Conservation (phyloP, 2,888 invertebrate genomes). For the Noctua pronuba region DNA sequence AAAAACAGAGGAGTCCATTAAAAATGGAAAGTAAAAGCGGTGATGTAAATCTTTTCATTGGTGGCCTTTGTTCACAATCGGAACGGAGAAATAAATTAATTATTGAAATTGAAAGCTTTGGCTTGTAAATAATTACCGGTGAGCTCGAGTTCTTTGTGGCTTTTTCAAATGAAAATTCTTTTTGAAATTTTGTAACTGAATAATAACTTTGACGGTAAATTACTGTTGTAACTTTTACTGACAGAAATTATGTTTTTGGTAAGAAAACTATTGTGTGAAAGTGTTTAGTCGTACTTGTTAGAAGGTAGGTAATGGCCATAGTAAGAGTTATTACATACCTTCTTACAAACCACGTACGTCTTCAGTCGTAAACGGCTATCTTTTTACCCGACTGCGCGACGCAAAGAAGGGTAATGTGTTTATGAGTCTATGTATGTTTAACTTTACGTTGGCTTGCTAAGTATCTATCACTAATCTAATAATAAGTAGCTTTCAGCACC, state of each 20-base stretch:
- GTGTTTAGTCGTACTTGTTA: neutral
- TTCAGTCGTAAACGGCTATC: neutral
- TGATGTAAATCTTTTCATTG: constrained; percentile 34
- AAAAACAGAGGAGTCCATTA: constrained; percentile 57
- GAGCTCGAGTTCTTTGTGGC: neutral
- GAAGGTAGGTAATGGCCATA: neutral
- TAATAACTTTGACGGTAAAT: constrained; percentile 10
- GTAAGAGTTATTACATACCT: neutral
- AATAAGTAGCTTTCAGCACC: neutral
- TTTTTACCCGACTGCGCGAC: too few relatives aligned
- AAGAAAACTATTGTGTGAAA: too few relatives aligned
- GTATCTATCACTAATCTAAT: too few relatives aligned
- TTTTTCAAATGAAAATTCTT: constrained; percentile 31
- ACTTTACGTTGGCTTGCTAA: too few relatives aligned
- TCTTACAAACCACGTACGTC: neutral
- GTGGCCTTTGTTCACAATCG: constrained; percentile 44
- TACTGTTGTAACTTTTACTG: neutral
- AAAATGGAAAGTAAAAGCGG: constrained; percentile 53
- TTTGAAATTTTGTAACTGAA: neutral
- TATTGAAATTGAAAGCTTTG: constrained; percentile 51
- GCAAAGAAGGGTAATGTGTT: too few relatives aligned
- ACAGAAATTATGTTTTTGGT: constrained; percentile 8
- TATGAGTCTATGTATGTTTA: too few relatives aligned
- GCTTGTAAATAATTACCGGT: constrained; percentile 24
- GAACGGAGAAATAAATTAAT: constrained; percentile 48